These are phyloP conservation scores for Astreopora myriophthalma DNA, from an alignment of 64 coral and sea anemone genomes.

Conservation along the genomic window DNA sequence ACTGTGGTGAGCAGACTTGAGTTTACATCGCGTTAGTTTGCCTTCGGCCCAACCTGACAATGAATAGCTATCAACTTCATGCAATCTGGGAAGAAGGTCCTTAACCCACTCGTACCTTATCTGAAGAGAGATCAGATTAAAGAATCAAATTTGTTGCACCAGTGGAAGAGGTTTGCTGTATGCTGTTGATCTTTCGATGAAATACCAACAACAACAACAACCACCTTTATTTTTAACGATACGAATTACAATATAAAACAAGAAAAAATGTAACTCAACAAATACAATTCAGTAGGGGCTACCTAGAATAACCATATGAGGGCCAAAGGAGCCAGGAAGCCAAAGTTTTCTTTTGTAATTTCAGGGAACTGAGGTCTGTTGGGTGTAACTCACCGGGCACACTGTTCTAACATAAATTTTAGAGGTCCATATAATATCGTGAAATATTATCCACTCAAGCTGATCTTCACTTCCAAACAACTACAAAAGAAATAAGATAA, in stretches of 20 bases:
- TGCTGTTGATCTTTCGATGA: no score
- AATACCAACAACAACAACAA: no score
- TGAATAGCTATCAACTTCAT: slow-evolving; percentile 70
- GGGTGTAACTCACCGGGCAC: slow-evolving; percentile 66
- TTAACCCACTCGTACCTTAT: slow-evolving; percentile 87
- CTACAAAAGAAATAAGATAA: slow-evolving; percentile 38
- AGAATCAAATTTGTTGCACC: not conserved
- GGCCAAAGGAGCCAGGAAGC: no score
- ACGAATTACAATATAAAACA: no score
- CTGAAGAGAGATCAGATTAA: slow-evolving; percentile 3
- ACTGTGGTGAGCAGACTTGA: not conserved
- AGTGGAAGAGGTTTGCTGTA: no score
- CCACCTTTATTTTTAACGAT: no score
- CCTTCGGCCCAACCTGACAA: slow-evolving; percentile 73
- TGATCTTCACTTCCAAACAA: slow-evolving; percentile 87
- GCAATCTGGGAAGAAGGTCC: slow-evolving; percentile 85
- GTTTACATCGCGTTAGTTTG: not conserved
- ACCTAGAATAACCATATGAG: no score
- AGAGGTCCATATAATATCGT: slow-evolving; percentile 94
- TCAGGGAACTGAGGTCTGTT: not conserved
- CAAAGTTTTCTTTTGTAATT: no score
- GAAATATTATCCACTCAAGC: slow-evolving; percentile 92
- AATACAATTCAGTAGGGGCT: no score
- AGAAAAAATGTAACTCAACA: no score
- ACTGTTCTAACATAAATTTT: slow-evolving; percentile 95